Evolutionary conservation across 2,888 invertebrate species (phyloP).

Genomic region (Drosophila tripunctata): DNA sequence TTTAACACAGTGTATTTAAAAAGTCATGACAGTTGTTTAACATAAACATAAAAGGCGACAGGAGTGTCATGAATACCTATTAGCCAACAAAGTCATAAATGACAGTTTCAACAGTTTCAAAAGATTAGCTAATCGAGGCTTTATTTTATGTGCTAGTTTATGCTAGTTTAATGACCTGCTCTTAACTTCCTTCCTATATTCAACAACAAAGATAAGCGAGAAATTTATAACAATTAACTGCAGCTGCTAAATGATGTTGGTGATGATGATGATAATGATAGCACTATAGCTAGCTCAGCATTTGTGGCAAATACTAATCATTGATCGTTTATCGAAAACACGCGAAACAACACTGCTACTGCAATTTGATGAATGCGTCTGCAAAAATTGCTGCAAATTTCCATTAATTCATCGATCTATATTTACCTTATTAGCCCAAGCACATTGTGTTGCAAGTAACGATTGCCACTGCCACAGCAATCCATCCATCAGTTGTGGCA

Average conservation of each 20-base stretch:
- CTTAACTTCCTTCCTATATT: conserved; percentile 7
- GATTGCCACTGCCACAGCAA: conserved; percentile 1
- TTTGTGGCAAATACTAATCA: conserved; percentile 13
- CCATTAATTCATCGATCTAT: conserved; percentile 45
- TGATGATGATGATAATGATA: neutral
- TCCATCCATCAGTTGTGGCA: conserved; percentile 22
- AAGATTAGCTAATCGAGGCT: conserved; percentile 10
- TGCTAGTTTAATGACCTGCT: neutral
- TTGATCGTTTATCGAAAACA: conserved; percentile 22
- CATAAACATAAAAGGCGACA: neutral
- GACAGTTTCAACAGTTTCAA: conserved; percentile 4
- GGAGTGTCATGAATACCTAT: neutral
- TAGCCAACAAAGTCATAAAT: neutral
- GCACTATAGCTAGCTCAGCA: neutral
- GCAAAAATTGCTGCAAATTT: conserved; percentile 30
- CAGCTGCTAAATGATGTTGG: conserved; percentile 16
- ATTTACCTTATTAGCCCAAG: conserved; percentile 31
- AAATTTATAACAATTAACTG: conserved; percentile 16
- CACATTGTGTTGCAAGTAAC: neutral
- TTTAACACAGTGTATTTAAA: no score
- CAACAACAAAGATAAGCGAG: conserved; percentile 16
- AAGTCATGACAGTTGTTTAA: no score
- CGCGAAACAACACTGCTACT: conserved; percentile 22
- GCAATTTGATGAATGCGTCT: conserved; percentile 35
- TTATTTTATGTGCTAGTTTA: neutral